Base-by-base conservation (phyloP, 2,888 invertebrate species). In the Steinernema hermaphroditum region DNA sequence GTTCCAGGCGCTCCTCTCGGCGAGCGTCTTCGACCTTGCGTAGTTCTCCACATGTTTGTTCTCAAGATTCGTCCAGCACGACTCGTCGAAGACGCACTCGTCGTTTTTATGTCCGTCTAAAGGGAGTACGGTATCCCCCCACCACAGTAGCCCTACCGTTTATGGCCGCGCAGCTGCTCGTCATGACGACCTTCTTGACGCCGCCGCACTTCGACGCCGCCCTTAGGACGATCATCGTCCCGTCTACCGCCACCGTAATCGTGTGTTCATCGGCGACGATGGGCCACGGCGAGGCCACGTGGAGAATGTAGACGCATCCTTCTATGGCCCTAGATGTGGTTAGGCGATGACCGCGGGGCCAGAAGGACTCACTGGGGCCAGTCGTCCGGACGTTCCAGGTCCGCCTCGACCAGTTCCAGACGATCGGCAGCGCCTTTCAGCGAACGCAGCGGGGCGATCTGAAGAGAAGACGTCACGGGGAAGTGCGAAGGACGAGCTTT, bases 321-420 rank as follows among this genome's bases (percentile, higher is more conserved):
- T 74, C 49, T 41, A 81, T 74, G n/a, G 71, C 77, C 9, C 81
- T 81, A 69, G 72, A 80, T 46, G 6, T 9, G 19, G 9, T 9
- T n/a, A 9, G 43, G 9, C 6, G 49, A 49, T 9, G 19, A n/a
- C 34, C 34, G 16, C 19, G 29, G 6, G 9, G 9, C 6, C 9
- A 49, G 12, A 27, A 2, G 37, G 37, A 43, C 80, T 75, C 54
- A 86, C 87, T 77, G 78, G 57, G 80, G 76, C 87, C 87, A 88
- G 8, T 87, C 83, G 27, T 88, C 88, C 41, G 87, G 85, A n/a
- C 72, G 44, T 37, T 85, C 83, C 37, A 89, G 85, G 78, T 89
- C 89, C n/a, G 89, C 89, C 81, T 89, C 89, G 2, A 89, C 88
- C 24, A 89, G 79, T 75, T 89, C 88, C 1, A 89, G 80, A 70